phyloP scores from a whole-genome alignment of 2,113 vertebrate genomes.

The Oreamnos americanus region DNA sequence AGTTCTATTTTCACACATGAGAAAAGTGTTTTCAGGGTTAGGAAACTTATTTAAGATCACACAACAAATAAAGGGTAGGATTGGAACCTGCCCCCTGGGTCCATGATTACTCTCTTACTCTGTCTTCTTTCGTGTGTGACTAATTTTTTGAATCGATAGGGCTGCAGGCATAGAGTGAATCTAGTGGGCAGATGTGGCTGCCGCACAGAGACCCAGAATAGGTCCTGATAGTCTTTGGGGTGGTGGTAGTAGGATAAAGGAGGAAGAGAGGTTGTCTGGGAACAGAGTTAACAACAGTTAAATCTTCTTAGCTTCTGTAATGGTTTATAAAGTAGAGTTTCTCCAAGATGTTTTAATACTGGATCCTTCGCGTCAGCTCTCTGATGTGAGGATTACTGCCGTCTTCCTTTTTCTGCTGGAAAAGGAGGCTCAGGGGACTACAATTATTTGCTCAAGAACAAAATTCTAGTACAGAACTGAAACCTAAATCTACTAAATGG shows the following conservation, averaged over 20 bases:
- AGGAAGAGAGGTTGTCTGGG: not conserved
- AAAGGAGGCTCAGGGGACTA: not conserved
- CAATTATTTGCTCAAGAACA: not conserved
- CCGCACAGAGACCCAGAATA: not conserved
- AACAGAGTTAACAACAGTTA: not conserved
- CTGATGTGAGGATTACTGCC: not conserved
- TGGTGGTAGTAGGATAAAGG: not conserved
- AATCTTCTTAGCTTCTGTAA: not conserved
- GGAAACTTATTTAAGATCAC: not conserved
- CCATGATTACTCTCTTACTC: not conserved
- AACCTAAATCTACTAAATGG: not conserved
- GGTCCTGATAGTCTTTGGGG: not conserved
- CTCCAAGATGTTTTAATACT: not conserved
- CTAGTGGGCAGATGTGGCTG: accelerated
- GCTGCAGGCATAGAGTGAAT: too few species aligned
- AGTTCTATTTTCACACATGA: not conserved
- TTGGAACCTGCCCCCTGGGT: not conserved
- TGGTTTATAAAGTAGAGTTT: not conserved
- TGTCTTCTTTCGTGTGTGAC: not conserved
- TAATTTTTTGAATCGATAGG: accelerated
- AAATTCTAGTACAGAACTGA: not conserved
- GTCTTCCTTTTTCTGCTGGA: not conserved
- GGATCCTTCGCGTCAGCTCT: not conserved
- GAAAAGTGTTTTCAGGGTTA: not conserved
- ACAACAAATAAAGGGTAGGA: not conserved